These are phyloP conservation scores for Plebejus argus DNA, from an alignment of 2,888 invertebrate genomes.

Conservation along the genomic window DNA sequence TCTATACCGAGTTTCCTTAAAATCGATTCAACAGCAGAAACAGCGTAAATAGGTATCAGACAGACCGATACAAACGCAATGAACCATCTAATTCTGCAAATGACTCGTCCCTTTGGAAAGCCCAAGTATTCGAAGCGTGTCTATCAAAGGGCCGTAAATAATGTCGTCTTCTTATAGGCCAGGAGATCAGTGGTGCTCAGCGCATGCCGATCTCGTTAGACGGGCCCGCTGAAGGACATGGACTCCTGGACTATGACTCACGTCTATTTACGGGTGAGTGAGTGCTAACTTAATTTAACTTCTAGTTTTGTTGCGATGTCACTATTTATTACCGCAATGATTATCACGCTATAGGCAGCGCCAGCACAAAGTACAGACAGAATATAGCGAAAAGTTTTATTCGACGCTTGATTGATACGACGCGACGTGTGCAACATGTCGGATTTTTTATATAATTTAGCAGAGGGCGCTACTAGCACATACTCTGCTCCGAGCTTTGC, in stretches of 20 bases:
- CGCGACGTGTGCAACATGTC: too few relatives aligned
- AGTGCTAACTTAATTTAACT: background rate
- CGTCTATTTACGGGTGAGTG: conserved; percentile 18
- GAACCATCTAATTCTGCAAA: background rate
- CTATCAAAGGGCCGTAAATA: conserved; percentile 13
- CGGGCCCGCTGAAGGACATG: background rate
- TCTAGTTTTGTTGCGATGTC: too few relatives aligned
- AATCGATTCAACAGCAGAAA: too few relatives aligned
- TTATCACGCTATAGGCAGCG: too few relatives aligned
- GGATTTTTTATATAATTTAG: too few relatives aligned
- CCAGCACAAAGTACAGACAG: too few relatives aligned
- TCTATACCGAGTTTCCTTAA: too few relatives aligned
- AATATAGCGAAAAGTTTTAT: too few relatives aligned
- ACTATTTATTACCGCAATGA: too few relatives aligned
- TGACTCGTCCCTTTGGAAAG: background rate
- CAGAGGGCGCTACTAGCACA: too few relatives aligned
- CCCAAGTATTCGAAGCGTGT: background rate
- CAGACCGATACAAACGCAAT: background rate
- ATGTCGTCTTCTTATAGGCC: conserved; percentile 21
- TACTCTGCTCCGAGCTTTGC: too few relatives aligned
- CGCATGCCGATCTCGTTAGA: conserved; percentile 22
- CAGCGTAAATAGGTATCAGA: background rate
- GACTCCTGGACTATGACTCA: background rate
- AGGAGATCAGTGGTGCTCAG: conserved; percentile 13
- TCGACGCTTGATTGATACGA: too few relatives aligned